phyloP scores from a whole-genome alignment of 2,888 invertebrate species.

The Noctua fimbriata region DNA sequence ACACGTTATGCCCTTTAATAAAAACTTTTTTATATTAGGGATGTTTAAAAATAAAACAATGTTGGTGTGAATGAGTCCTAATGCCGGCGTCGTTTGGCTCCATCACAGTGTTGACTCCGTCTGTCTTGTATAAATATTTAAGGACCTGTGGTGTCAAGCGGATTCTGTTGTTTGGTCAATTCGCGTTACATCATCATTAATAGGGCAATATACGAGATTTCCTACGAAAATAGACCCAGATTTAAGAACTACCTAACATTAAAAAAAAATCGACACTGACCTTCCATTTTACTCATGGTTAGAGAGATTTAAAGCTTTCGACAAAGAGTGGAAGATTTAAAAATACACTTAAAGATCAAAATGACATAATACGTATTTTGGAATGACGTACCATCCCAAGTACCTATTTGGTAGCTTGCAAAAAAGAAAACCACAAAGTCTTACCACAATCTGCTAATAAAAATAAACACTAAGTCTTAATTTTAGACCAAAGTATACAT shows the following conservation, averaged over 20 bases:
- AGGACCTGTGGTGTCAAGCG: slow-evolving; percentile 77
- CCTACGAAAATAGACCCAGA: background rate
- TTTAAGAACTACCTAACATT: background rate
- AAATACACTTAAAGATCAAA: background rate
- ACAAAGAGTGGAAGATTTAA: background rate
- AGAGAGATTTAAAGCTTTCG: background rate
- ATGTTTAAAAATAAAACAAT: too few species aligned
- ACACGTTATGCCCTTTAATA: background rate
- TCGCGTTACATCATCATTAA: slow-evolving; percentile 76
- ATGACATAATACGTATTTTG: background rate
- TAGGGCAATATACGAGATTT: slow-evolving; percentile 50
- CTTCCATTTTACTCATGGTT: too few species aligned
- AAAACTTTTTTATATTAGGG: background rate
- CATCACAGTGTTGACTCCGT: slow-evolving; percentile 50
- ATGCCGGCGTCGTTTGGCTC: slow-evolving; percentile 47
- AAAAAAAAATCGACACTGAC: background rate
- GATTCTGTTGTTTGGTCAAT: slow-evolving; percentile 77
- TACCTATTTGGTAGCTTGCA: background rate
- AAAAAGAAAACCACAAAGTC: background rate
- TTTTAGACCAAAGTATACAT: background rate
- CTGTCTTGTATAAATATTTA: slow-evolving; percentile 78
- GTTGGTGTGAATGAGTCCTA: slow-evolving; percentile 58
- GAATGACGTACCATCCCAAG: background rate
- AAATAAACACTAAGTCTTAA: background rate
- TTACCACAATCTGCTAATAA: background rate